Evolutionary conservation across 92 coral and sea anemone species (phyloP), one percentile per base, ranked within the genome.

Genomic region (Scolanthus callimorphus): DNA sequence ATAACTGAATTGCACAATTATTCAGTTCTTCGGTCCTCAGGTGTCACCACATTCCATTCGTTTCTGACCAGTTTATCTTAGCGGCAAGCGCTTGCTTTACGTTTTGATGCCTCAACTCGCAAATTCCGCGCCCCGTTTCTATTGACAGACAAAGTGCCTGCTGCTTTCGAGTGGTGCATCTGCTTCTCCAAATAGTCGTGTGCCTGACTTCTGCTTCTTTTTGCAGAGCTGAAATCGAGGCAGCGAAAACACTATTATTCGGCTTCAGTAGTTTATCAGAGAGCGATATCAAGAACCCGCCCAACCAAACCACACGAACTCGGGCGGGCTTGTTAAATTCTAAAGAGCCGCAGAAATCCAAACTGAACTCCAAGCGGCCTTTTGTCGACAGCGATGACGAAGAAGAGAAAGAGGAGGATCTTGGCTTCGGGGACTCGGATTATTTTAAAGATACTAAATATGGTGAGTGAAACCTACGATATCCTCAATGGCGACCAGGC

Each of bases 401-500:
- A 1, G 60, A 43, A 34, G 76, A 13, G 11, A 69, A 58, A 30
- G 80, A 59, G 4, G 95, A 86, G 0, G 82, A 86, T 55, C 56
- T 86, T 20, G 95, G 95, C 1, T 86, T 86, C 27, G 95, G 95
- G 3, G 95, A 86, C 64, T 82, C 95, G 12, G 80, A 86, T 26
- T 82, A 77, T 49, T 86, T 86, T 25, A 85, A 86, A 53, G 95
- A 86, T 58, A 77, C 69, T 48, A 86, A 86, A 77, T 86, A 82
- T 55, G 95, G 95, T 86, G 53, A 49, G 89, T 29, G 6, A 4
- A 38, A 34, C 21, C 3, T 26, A 11, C 2, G 8, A 17, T 29
- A 11, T 29, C 25, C 29, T n/a, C n/a, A n/a, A n/a, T n/a, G n/a
- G n/a, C n/a, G n/a, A n/a, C n/a, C n/a, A n/a, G n/a, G n/a, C n/a